A percentile compares a stretch with the other conserved stretches of the same genome.
Evolutionary conservation across 1,140 invertebrate species (phyloP).

Genomic region (Delia radicum): DNA sequence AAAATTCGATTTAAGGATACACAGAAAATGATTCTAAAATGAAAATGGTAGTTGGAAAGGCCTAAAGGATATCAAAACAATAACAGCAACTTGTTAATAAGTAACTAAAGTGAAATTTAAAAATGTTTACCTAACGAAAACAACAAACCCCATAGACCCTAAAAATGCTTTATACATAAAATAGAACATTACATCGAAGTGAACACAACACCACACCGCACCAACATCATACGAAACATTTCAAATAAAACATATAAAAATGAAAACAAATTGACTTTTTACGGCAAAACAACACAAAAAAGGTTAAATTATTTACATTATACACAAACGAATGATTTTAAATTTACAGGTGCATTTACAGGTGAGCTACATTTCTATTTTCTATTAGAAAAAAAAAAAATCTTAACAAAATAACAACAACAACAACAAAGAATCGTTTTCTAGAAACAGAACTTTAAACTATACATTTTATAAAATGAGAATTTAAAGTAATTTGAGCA

Average conservation of each 20-base stretch:
- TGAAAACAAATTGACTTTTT: constrained; percentile 17
- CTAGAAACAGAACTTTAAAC: neutral
- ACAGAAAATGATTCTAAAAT: neutral
- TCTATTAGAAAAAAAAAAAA: neutral
- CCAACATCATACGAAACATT: neutral
- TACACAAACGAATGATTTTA: neutral
- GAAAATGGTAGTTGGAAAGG: too few species aligned
- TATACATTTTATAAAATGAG: too few species aligned
- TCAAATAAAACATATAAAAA: constrained; percentile 4
- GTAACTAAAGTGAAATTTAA: constrained; percentile 3
- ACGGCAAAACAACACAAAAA: neutral
- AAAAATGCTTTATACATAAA: neutral
- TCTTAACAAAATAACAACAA: neutral
- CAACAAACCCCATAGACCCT: neutral
- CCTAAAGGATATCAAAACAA: neutral
- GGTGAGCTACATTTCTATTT: neutral
- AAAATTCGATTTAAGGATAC: neutral
- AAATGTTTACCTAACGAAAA: constrained; percentile 6
- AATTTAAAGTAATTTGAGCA: too few species aligned
- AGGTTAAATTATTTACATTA: constrained; percentile 13
- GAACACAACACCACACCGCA: neutral
- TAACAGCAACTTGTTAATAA: constrained; percentile 8
- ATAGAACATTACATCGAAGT: neutral
- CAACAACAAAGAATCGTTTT: neutral
- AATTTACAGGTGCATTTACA: constrained; percentile 13